Percentiles rank a stretch among this genome's conserved stretches.
Conservation (phyloP, 2,888 invertebrate species). For the Azorinus chamasolen region DNA sequence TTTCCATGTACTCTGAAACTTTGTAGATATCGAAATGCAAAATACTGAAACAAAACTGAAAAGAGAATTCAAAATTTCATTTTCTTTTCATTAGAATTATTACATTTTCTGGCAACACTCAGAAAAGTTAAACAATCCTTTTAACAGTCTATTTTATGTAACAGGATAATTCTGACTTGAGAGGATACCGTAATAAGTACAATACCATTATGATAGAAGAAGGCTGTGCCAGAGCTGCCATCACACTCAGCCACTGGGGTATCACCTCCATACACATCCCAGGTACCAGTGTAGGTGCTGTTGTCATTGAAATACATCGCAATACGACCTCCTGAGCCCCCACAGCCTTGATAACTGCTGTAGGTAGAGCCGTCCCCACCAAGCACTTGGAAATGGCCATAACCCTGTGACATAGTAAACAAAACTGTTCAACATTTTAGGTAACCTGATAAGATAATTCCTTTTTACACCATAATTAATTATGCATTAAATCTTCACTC, state of each 20-base stretch:
- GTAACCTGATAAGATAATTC: neutral
- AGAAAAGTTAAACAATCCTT: too few relatives aligned
- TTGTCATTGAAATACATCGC: slow-evolving; percentile 75
- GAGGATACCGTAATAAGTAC: too few relatives aligned
- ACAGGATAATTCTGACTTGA: too few relatives aligned
- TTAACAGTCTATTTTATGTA: too few relatives aligned
- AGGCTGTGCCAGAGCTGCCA: slow-evolving; percentile 77
- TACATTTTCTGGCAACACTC: too few relatives aligned
- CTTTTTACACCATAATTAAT: neutral
- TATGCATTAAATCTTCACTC: too few relatives aligned
- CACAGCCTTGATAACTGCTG: slow-evolving; percentile 60
- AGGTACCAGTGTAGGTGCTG: slow-evolving; percentile 73
- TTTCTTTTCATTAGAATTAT: too few relatives aligned
- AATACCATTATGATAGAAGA: slow-evolving; percentile 78
- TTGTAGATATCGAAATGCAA: too few relatives aligned
- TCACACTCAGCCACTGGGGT: slow-evolving; percentile 53
- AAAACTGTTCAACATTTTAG: neutral
- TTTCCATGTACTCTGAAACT: too few relatives aligned
- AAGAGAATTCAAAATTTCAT: too few relatives aligned
- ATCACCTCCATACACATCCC: slow-evolving; percentile 74
- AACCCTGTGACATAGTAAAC: slow-evolving; percentile 63
- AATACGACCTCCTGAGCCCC: slow-evolving; percentile 77
- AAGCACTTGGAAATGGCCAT: slow-evolving; percentile 73
- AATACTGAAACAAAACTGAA: too few relatives aligned
- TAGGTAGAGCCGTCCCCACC: slow-evolving; percentile 71